Evolutionary conservation across 2,888 invertebrate species (phyloP).

Genomic region (Acheta domesticus): DNA sequence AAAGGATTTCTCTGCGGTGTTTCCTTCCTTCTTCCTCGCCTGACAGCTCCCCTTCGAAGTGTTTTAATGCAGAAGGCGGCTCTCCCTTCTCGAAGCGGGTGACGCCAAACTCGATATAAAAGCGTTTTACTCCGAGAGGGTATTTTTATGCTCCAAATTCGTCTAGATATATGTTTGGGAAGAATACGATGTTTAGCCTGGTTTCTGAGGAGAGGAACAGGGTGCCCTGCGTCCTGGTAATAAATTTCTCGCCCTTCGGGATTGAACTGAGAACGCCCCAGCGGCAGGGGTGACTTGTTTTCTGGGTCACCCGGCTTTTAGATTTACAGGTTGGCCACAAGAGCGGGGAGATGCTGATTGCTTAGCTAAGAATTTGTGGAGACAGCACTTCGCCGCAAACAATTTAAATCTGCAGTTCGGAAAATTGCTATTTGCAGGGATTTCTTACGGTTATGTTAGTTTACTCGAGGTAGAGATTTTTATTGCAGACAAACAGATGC

Average conservation of each 20-base stretch:
- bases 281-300: neutral
- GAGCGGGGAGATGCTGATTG: neutral
- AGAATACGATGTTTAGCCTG: conserved; percentile 6
- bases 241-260: neutral
- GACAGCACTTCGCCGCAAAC: neutral
- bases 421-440: no score
- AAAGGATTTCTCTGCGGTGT: no score
- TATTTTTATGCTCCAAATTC: neutral
- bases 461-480: no score
- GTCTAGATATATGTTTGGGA: neutral
- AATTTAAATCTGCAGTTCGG: no score
- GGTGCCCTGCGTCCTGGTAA: neutral
- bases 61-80: neutral
- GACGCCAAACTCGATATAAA: neutral
- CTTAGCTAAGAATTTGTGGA: neutral
- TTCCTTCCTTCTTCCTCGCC: neutral
- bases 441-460: no score
- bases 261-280: neutral
- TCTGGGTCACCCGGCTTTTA: neutral
- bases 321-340: neutral
- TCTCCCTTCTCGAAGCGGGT: neutral
- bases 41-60: neutral
- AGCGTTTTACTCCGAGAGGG: neutral
- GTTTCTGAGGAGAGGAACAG: neutral
- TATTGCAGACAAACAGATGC: no score